Evolutionary conservation across 2,797 vertebrate genomes (phyloP).

Genomic region (Lindbergichthys nudifrons): DNA sequence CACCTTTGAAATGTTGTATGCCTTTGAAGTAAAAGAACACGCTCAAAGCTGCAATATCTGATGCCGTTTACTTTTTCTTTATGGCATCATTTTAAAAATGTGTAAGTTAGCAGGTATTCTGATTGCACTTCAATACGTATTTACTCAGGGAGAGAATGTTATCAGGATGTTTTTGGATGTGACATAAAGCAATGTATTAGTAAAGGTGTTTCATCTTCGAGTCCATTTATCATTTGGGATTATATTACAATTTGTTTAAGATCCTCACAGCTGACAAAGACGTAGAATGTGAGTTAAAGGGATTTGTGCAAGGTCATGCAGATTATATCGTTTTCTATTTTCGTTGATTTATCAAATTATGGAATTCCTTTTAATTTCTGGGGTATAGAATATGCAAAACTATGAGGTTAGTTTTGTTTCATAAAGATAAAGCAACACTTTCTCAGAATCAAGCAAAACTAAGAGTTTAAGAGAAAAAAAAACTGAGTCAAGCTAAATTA

Average conservation of each 20-base stretch:
- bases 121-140: slow-evolving; percentile 26
- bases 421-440: too few species aligned
- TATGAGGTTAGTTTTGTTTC: too few species aligned
- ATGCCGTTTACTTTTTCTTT: slow-evolving; percentile 16
- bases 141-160: slow-evolving; percentile 20
- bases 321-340: neutral
- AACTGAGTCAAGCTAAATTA: too few species aligned
- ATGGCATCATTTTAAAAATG: slow-evolving; percentile 26
- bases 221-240: slow-evolving; percentile 15
- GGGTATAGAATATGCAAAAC: too few species aligned
- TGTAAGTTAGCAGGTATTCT: slow-evolving; percentile 54
- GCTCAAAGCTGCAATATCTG: slow-evolving; percentile 30
- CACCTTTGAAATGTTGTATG: slow-evolving; percentile 6
- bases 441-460: too few species aligned
- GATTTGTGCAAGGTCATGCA: neutral
- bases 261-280: neutral
- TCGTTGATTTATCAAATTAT: too few species aligned
- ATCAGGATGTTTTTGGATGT: slow-evolving; percentile 24
- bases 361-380: too few species aligned
- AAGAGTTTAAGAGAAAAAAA: too few species aligned
- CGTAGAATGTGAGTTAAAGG: neutral
- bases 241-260: neutral
- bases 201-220: slow-evolving; percentile 15
- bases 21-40: slow-evolving; percentile 23
- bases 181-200: neutral